Percentiles rank a stretch among this genome's conserved stretches.
Conservation (phyloP, 2,888 invertebrate species). For the Aleiodes alternator region DNA sequence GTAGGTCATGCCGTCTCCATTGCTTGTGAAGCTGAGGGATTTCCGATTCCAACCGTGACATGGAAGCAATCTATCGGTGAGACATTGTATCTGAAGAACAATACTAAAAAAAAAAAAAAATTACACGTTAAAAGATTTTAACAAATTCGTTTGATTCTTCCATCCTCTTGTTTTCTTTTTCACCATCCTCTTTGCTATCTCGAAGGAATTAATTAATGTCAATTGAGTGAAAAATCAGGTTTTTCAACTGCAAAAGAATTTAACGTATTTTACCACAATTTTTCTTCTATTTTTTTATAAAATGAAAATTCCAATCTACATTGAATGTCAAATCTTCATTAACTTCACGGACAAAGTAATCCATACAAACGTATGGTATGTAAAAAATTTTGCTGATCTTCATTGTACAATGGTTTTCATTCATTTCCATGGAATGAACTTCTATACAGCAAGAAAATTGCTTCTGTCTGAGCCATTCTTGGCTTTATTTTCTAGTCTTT, state of each 20-base stretch:
- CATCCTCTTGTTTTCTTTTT: too few species aligned
- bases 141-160: background rate
- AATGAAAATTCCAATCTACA: conserved; percentile 8
- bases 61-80: conserved; percentile 79
- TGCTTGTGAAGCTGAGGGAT: conserved; percentile 86
- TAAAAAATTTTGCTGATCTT: conserved; percentile 64
- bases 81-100: conserved; percentile 52
- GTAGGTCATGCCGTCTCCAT: conserved; percentile 83
- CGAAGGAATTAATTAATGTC: too few species aligned
- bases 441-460: conserved; percentile 59
- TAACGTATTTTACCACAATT: too few species aligned
- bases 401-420: conserved; percentile 61
- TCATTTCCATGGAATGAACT: conserved; percentile 62
- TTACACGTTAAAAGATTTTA: background rate
- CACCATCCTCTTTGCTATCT: too few species aligned
- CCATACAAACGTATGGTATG: conserved; percentile 21
- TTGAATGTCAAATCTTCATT: conserved; percentile 28
- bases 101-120: conserved; percentile 9
- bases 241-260: too few species aligned
- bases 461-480: conserved; percentile 56
- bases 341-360: conserved; percentile 7
- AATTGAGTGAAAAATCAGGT: too few species aligned
- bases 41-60: conserved; percentile 81
- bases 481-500: too few species aligned
- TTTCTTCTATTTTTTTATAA: background rate